A percentile compares a stretch with the other conserved stretches of the same genome.
These are phyloP conservation scores for Semaprochilodus insignis DNA, from an alignment of 2,797 vertebrate genomes.

Conservation along the genomic window DNA sequence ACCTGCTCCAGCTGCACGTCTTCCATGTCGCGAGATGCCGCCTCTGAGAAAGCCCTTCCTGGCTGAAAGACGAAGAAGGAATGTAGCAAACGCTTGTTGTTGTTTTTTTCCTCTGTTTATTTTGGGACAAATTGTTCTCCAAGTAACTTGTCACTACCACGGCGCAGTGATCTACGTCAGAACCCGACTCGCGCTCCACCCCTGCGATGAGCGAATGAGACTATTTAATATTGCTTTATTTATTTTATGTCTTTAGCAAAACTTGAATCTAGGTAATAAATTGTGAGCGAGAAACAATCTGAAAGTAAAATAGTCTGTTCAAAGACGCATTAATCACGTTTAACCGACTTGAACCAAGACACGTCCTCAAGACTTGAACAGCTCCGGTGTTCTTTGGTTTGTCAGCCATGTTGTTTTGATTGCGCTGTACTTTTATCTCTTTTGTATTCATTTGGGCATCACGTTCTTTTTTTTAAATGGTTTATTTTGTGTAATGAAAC, in stretches of 20 bases:
- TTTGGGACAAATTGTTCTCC: too few relatives aligned
- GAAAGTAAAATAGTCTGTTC: neutral
- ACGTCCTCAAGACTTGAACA: slow-evolving; percentile 35
- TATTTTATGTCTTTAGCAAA: neutral
- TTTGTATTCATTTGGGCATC: neutral
- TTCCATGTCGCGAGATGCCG: neutral
- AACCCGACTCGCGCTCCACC: neutral
- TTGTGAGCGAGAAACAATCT: neutral
- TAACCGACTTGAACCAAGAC: neutral
- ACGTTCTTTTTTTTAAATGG: neutral
- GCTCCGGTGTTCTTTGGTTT: neutral
- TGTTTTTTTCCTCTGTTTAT: neutral
- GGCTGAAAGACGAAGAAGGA: neutral
- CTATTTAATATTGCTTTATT: neutral
- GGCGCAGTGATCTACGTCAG: neutral
- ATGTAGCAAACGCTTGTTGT: neutral
- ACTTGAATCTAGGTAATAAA: slow-evolving; percentile 7
- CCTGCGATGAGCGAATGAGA: neutral
- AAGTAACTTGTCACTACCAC: neutral
- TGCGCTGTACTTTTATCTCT: neutral
- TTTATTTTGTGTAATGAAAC: neutral
- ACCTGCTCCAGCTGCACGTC: neutral
- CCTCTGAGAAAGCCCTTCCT: neutral
- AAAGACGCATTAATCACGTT: neutral
- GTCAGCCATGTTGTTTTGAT: neutral